Evolutionary conservation across 2,888 invertebrate genomes (phyloP), one percentile per base, ranked within the genome.

Genomic region (Nudaria mundana): DNA sequence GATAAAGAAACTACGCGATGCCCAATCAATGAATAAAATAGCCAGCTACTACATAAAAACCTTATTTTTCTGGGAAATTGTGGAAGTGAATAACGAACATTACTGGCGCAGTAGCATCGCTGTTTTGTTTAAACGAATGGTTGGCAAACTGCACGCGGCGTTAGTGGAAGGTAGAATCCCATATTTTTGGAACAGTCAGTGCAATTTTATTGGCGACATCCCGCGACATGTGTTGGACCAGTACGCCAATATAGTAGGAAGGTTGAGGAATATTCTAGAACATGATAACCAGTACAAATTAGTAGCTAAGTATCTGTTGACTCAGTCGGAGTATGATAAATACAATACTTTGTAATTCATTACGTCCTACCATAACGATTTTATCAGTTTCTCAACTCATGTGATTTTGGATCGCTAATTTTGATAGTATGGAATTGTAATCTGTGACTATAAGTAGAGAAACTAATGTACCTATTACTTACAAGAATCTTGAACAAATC

Each of bases 21-120:
- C 72, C 0, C 72, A 72, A 25, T 61, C 66, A 0, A 86, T 90
- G 80, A 51, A 73, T 1, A 66, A 67, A 6, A 75, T 91, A n/a
- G 83, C 89, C 0, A 91, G 91, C 48, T 91, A 92, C 50, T 90
- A 85, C 36, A 85, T 91, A 1, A 91, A 92, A 59, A 91, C 90
- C 0, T 44, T 91, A 1, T 86, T 88, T 54, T 79, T 89, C 35
- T 84, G 82, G 71, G 83, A 85, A 48, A 64, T 75, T 8, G 45
- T 60, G 0, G 65, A 66, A 8, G 57, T 53, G 7, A 60, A 69
- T 23, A 63, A 75, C 13, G 45, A 53, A 3, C 33, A 39, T 0
- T 82, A 71, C 45, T 85, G 87, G 77, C 58, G 63, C 4, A 66
- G 58, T 6, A 68, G 58, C 25, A 71, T 71, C 0, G 72, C 71